Evolutionary conservation across 2,888 invertebrate genomes (phyloP).

Genomic region (Teinopalpus imperialis): DNA sequence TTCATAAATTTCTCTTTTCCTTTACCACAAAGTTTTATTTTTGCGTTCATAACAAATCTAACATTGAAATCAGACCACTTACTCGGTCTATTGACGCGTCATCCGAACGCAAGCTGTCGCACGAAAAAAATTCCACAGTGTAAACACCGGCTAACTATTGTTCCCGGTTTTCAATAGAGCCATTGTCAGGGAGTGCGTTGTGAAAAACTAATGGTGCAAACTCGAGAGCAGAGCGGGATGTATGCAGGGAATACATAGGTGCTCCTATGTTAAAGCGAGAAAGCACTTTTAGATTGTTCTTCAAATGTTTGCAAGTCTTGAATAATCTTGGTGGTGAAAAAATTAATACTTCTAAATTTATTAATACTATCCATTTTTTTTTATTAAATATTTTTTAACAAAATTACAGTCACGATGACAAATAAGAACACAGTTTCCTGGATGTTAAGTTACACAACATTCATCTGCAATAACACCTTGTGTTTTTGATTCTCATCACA

Average conservation of each 20-base stretch:
- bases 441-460: no score
- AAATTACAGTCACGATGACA: no score
- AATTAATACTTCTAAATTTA: no score
- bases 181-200: constrained; percentile 38
- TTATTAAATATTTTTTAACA: no score
- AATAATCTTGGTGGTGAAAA: no score
- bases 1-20: no score
- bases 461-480: no score
- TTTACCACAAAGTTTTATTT: background rate
- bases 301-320: constrained; percentile 1
- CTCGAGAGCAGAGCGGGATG: constrained; percentile 4
- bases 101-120: constrained; percentile 46
- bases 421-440: no score
- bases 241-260: background rate
- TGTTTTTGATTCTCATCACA: no score
- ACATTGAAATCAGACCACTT: constrained; percentile 4
- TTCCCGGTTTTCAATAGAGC: constrained; percentile 57
- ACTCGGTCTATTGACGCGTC: constrained; percentile 27
- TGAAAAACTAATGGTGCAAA: constrained; percentile 33
- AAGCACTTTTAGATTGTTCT: constrained; percentile 5
- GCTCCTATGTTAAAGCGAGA: background rate
- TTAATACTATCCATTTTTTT: no score
- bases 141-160: constrained; percentile 62
- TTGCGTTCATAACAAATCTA: constrained; percentile 1
- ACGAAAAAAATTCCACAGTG: constrained; percentile 42